These are phyloP conservation scores for Myotis findleyi DNA, from an alignment of 2,797 vertebrate genomes.

Conservation along the genomic window DNA sequence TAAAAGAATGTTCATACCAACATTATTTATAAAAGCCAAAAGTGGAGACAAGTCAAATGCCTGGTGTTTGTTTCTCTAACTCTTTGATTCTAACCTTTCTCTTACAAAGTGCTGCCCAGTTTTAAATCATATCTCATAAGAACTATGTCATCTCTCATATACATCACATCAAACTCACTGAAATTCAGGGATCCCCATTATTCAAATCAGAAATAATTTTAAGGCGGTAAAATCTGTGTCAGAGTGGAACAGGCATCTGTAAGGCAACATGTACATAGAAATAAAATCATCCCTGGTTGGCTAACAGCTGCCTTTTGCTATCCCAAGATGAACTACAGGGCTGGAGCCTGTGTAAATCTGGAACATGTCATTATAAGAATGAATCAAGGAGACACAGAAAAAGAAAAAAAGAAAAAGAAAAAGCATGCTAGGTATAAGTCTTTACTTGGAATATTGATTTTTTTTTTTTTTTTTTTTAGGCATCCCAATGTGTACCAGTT, in stretches of 20 bases:
- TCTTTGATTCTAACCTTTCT: background rate
- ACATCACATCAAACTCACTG: background rate
- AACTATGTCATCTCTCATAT: background rate
- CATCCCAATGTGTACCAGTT: background rate
- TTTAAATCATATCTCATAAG: constrained; percentile 3
- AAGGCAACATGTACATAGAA: background rate
- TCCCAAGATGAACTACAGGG: background rate
- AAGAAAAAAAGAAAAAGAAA: background rate
- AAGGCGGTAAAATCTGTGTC: background rate
- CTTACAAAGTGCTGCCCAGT: background rate
- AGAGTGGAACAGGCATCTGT: background rate
- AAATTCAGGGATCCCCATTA: background rate
- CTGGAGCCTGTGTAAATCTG: background rate
- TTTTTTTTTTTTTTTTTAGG: background rate
- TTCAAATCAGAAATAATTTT: constrained; percentile 12
- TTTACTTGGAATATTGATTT: background rate
- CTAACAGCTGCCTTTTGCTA: background rate
- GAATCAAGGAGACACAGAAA: background rate
- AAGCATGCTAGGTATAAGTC: background rate
- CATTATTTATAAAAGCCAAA: background rate
- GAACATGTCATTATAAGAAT: background rate
- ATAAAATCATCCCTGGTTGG: background rate
- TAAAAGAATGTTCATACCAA: background rate
- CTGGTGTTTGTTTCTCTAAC: background rate
- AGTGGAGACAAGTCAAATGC: background rate